These are phyloP conservation scores for Tipula lateralis DNA, from an alignment of 2,888 invertebrate genomes.

Conservation along the genomic window DNA sequence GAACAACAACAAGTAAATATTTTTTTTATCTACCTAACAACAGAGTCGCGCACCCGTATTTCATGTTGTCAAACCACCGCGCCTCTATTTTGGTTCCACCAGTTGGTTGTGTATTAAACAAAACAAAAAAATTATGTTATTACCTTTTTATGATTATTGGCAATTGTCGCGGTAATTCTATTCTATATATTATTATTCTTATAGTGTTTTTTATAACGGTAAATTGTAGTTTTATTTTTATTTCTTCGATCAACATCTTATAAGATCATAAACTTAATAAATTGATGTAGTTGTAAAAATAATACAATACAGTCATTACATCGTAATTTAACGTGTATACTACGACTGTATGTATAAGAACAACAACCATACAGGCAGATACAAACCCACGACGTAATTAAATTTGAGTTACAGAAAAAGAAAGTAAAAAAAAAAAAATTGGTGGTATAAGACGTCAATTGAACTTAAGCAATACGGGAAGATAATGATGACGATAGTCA, in stretches of 20 bases:
- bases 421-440: background rate
- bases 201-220: background rate
- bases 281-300: conserved; percentile 11
- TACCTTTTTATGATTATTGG: conserved; percentile 11
- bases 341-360: background rate
- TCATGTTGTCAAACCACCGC: background rate
- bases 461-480: background rate
- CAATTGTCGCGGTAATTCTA: conserved; percentile 24
- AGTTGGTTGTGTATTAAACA: background rate
- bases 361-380: background rate
- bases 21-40: background rate
- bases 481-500: background rate
- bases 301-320: conserved; percentile 1
- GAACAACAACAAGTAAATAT: background rate
- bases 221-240: background rate
- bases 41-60: conserved; percentile 1
- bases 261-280: conserved; percentile 8
- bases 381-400: background rate
- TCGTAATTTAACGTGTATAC: background rate
- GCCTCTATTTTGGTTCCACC: background rate
- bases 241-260: background rate
- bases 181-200: background rate
- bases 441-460: background rate
- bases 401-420: conserved; percentile 3
- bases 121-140: background rate